These are phyloP conservation scores for Melipona quadrifasciata DNA, from an alignment of 1,140 invertebrate genomes.

Conservation along the genomic window DNA sequence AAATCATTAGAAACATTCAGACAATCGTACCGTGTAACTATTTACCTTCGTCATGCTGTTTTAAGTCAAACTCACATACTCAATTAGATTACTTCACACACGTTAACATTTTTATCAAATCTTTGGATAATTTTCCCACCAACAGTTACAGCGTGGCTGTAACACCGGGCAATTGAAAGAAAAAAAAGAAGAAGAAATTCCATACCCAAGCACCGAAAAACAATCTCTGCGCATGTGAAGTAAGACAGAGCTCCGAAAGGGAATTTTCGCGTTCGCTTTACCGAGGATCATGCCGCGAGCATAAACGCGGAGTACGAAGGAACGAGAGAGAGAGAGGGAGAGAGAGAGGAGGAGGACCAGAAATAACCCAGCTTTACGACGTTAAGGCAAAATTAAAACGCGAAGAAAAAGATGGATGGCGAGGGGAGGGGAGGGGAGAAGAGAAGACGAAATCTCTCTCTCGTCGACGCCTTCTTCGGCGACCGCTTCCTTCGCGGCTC, in stretches of 20 bases:
- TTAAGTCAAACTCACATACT: too few relatives aligned
- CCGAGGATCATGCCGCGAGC: conserved; percentile 32
- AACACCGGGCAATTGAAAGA: not conserved
- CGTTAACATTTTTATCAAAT: too few relatives aligned
- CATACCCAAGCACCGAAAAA: not conserved
- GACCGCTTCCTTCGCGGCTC: conserved; percentile 29
- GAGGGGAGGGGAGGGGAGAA: conserved; percentile 14
- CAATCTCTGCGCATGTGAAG: not conserved
- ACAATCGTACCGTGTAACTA: too few relatives aligned
- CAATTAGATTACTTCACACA: too few relatives aligned
- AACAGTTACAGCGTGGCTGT: not conserved
- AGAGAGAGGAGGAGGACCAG: conserved; percentile 44
- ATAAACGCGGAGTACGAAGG: not conserved
- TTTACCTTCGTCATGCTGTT: too few relatives aligned
- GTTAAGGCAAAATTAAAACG: conserved; percentile 35
- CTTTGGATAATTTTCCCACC: too few relatives aligned
- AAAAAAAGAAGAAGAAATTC: too few relatives aligned
- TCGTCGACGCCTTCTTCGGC: conserved; percentile 37
- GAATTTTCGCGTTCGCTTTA: conserved; percentile 10
- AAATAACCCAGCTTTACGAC: conserved; percentile 58
- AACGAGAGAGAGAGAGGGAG: not conserved
- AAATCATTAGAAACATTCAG: too few relatives aligned
- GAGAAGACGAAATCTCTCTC: conserved; percentile 54
- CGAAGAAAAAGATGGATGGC: conserved; percentile 2
- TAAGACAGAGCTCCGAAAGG: not conserved